Percentiles rank a stretch among this genome's conserved stretches.
These are phyloP conservation scores for Pagetopsis macropterus DNA, from an alignment of 2,797 vertebrate genomes.

Conservation along the genomic window DNA sequence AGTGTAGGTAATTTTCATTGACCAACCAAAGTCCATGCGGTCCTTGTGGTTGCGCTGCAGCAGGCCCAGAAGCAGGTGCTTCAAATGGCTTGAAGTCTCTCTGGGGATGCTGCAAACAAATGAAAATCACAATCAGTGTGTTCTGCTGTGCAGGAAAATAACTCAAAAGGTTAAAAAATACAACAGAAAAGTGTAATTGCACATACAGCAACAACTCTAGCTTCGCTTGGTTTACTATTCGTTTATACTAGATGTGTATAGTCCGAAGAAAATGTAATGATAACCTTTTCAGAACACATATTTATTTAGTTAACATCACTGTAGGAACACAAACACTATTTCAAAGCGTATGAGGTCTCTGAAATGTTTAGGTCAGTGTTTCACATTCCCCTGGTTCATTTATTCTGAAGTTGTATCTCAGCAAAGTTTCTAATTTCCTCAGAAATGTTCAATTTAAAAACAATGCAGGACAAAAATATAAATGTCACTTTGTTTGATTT, in stretches of 20 bases:
- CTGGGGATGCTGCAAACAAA: conserved; percentile 90
- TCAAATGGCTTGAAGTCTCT: conserved; percentile 93
- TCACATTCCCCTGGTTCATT: neutral
- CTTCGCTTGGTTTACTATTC: neutral
- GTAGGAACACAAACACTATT: neutral
- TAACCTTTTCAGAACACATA: neutral
- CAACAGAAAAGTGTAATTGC: neutral
- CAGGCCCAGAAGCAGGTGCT: conserved; percentile 92
- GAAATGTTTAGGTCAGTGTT: neutral
- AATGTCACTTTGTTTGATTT: neutral
- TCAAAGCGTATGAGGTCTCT: neutral
- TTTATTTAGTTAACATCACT: neutral
- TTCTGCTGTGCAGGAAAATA: neutral
- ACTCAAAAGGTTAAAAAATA: neutral
- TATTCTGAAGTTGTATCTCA: neutral
- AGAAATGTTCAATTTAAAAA: too few species aligned
- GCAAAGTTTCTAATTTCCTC: neutral
- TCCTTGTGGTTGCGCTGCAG: conserved; percentile 94
- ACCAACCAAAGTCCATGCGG: conserved; percentile 96
- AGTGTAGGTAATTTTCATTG: neutral
- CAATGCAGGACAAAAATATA: too few species aligned
- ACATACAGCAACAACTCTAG: neutral
- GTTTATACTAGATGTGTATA: neutral
- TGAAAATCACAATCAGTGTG: conserved; percentile 13
- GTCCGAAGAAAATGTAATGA: neutral